Conservation (phyloP, 2,888 invertebrate genomes). For the Tetragonula carbonaria region DNA sequence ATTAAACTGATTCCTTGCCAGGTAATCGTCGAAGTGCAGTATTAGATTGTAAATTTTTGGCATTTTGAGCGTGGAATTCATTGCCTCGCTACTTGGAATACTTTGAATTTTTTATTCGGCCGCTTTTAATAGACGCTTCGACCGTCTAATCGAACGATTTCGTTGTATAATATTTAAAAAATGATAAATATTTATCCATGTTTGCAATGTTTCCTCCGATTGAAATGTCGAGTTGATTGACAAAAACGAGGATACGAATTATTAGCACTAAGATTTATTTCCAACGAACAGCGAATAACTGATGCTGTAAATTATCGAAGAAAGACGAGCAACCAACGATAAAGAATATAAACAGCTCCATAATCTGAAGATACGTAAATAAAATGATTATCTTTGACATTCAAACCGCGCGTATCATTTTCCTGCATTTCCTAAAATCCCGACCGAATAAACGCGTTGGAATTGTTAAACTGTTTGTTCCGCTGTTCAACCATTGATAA, state of each 20-base stretch:
- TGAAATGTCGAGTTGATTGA: no score
- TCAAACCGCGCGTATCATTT: conserved; percentile 17
- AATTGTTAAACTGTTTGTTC: conserved; percentile 14
- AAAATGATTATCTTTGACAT: conserved; percentile 28
- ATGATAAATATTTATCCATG: no score
- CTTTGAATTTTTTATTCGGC: neutral
- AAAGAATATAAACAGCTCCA: conserved; percentile 19
- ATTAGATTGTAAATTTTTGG: neutral
- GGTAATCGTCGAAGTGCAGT: neutral
- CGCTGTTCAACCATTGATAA: neutral
- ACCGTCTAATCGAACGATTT: no score
- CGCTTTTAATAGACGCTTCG: no score
- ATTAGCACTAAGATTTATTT: neutral
- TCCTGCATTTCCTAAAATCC: neutral
- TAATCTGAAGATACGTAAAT: conserved; percentile 37
- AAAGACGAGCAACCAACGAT: neutral
- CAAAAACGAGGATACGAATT: no score
- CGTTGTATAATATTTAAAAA: no score
- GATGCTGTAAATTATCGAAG: neutral
- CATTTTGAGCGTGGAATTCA: neutral
- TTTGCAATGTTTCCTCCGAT: no score
- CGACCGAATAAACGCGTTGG: conserved; percentile 2
- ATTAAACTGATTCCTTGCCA: neutral
- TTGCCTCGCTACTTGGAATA: no score
- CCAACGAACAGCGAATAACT: neutral